These are phyloP conservation scores for Eupeodes luniger DNA, from an alignment of 2,888 invertebrate genomes.

Conservation along the genomic window DNA sequence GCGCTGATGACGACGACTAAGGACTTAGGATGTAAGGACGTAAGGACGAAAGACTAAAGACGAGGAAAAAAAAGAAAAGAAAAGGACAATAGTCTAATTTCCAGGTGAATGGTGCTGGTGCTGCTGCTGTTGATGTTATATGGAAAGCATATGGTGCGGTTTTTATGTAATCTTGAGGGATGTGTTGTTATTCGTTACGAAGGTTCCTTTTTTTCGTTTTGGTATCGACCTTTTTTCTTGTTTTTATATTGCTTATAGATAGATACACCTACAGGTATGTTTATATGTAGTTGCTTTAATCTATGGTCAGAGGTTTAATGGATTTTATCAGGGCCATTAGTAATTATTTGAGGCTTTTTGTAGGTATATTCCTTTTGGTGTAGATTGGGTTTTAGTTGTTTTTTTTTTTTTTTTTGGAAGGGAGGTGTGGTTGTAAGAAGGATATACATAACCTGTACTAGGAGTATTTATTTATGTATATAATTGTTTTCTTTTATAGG, in stretches of 20 bases:
- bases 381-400: neutral
- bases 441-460: neutral
- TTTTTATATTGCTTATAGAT: neutral
- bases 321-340: conserved; percentile 66
- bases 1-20: conserved; percentile 1
- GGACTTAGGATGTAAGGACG: neutral
- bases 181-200: conserved; percentile 44
- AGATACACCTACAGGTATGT: neutral
- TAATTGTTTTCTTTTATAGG: neutral
- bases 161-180: conserved; percentile 48
- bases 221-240: neutral
- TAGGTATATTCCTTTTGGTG: neutral
- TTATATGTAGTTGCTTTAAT: conserved; percentile 14
- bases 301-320: conserved; percentile 44
- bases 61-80: neutral
- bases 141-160: conserved; percentile 48
- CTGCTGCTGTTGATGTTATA: too few relatives aligned
- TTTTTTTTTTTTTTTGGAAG: neutral
- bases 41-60: neutral
- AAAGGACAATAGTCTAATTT: conserved; percentile 43
- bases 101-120: conserved; percentile 58
- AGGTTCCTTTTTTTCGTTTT: conserved; percentile 11
- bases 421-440: neutral
- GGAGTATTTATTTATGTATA: conserved; percentile 9
- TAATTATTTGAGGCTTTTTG: conserved; percentile 58